Base-by-base conservation (phyloP, 2,113 vertebrate genomes). In the Pluvialis apricaria region DNA sequence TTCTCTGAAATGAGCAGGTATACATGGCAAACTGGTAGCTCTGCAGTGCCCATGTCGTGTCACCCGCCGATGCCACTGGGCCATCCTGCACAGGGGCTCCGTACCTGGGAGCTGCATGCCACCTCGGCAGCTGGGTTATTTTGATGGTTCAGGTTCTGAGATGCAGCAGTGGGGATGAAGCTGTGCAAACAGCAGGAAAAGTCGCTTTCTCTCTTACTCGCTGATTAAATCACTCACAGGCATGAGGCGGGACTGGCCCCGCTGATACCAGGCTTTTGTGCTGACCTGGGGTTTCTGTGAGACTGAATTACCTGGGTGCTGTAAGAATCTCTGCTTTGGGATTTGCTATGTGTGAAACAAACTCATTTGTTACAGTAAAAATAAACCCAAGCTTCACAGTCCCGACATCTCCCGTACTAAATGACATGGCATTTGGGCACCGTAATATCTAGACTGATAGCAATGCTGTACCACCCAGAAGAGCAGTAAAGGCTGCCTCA, bases 191-290 rank as follows among this genome's bases (percentile, higher is more conserved):
- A 78, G 57, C 77, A 51, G 79, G 34, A 49, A 11, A 34, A 44
- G 1, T 6, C 6, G 0, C 20, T 32, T 42, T n/a, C 17, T 68
- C 34, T 25, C 36, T n/a, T 2, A 10, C 32, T 9, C 49, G 18
- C 60, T 36, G n/a, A 28, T 20, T 15, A 29, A 85, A 86, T 21
- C 68, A 5, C 2, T 21, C 68, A 5, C 2, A 26, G 40, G 28
- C 0, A 0, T 40, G 49, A 44, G 42, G 9, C 0, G 3, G 28
- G 55, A 2, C 47, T 77, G 64, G n/a, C 32, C 52, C 42, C 32
- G 34, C 82, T 78, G 69, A 54, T 11, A 20, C 16, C 58, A 29
- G 75, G 2, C 29, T 75, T 68, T 52, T 40, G 40, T 72, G 66
- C 61, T 72, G 65, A 28, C 29, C 24, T 47, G 64, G 60, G 15